Evolutionary conservation across 1,140 invertebrate species (phyloP), one percentile per base, ranked within the genome.

Genomic region (Brachionus calyciflorus): DNA sequence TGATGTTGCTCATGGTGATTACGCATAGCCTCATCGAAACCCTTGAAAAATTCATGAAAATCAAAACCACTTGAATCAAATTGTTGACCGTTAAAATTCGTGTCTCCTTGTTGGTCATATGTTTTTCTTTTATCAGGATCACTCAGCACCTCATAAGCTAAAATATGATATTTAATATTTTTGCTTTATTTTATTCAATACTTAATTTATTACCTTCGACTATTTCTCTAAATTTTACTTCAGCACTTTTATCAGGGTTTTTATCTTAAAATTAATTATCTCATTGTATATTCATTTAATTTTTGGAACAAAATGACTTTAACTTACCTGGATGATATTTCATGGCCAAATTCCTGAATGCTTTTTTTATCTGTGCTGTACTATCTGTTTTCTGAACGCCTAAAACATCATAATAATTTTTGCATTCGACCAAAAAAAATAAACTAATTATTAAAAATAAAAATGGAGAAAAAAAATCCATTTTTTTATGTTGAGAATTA

Each of bases 241-340:
- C 69, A 33, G 69, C 51, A 51, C 37, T 51, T 55, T 73, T 73
- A 55, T 73, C 69, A 33, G 69, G 69, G 33, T 73, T 73, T 55
- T 73, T 73, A 37, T 51, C 69, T 73, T 19, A 6, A 41, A 63
- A 41, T 19, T 19, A 63, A 60, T 5, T 63, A 17, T 17, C 17
- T 28, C 5, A n/a, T 7, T 28, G 19, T 19, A 19, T 17, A 48
- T 21, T 30, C n/a, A 26, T 28, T 55, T 33, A n/a, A 33, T n/a
- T 3, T 17, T 3, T 33, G 19, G 10, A 37, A 37, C 0, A 28
- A 37, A 14, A n/a, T 21, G n/a, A n/a, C n/a, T n/a, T n/a, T n/a
- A n/a, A 55, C 17, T 98, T 99, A 84, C 99, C 96, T n/a, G 95
- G 95, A 83, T 99, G 97, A 84, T 95, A 99, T 86, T 98, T 98